Percentiles rank a stretch among this genome's conserved stretches.
phyloP scores from a whole-genome alignment of 2,113 vertebrate genomes.

The Laticauda colubrina region DNA sequence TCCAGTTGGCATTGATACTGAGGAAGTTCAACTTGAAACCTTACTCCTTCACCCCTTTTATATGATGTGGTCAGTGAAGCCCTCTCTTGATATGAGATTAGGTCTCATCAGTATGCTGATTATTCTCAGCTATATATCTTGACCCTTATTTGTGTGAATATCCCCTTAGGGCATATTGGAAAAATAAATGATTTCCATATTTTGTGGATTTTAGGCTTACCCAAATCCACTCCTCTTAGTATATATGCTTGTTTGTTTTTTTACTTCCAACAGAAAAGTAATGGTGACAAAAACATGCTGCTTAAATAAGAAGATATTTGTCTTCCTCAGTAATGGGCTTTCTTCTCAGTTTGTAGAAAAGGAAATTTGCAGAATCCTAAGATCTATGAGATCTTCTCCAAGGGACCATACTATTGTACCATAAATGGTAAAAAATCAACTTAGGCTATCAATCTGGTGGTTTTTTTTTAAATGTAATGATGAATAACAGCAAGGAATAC shows the following conservation, averaged over 20 bases:
- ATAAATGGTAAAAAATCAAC: not conserved
- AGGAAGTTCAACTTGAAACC: not conserved
- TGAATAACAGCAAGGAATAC: not conserved
- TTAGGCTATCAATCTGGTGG: not conserved
- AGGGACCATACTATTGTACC: not conserved
- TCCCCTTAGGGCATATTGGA: not conserved
- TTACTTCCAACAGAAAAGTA: not conserved
- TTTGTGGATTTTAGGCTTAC: not conserved
- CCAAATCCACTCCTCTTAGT: not conserved
- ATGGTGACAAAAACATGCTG: not conserved
- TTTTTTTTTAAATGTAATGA: not conserved
- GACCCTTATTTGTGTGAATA: not conserved
- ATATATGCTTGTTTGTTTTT: too few species aligned
- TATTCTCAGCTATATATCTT: not conserved
- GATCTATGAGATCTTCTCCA: not conserved
- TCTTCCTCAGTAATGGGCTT: not conserved
- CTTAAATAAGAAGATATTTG: not conserved
- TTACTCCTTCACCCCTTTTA: not conserved
- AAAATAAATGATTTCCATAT: not conserved
- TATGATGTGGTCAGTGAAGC: not conserved
- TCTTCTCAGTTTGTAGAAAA: not conserved
- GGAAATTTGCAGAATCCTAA: not conserved
- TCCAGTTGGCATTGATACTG: not conserved
- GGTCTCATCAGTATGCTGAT: not conserved
- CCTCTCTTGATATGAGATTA: not conserved